Evolutionary conservation across 2,797 vertebrate genomes (phyloP).

Genomic region (Pantherophis vulpinus): DNA sequence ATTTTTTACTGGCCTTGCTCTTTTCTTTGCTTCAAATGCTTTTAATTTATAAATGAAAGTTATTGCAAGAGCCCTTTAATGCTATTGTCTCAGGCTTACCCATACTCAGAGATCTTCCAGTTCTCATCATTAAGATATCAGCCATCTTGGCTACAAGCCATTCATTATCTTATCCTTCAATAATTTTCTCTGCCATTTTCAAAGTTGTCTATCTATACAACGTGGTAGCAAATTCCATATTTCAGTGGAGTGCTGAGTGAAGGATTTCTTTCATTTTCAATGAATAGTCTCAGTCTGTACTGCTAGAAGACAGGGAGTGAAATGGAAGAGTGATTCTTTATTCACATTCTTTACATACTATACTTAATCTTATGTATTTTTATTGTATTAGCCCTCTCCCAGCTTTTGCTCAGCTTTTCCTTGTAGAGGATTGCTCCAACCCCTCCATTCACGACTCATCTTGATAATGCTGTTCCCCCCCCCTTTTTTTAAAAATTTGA

Average conservation of each 20-base stretch:
- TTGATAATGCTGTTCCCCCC: neutral
- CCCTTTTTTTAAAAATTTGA: too few species aligned
- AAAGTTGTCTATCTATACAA: neutral
- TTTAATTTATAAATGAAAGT: neutral
- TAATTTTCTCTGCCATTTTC: neutral
- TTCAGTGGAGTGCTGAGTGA: neutral
- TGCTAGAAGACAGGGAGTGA: neutral
- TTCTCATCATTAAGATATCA: neutral
- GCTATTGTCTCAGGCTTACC: neutral
- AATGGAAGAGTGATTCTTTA: neutral
- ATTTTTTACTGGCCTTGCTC: neutral
- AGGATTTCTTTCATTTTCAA: neutral
- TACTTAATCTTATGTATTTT: neutral
- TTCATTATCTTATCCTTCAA: neutral
- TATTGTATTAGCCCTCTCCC: neutral
- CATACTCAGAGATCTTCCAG: neutral
- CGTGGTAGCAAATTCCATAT: neutral
- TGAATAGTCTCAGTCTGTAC: neutral
- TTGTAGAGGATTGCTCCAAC: neutral
- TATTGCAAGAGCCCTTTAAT: neutral
- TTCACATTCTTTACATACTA: neutral
- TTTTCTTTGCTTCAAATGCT: neutral
- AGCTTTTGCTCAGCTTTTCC: neutral
- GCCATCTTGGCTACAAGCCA: neutral
- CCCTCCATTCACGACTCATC: neutral